Evolutionary conservation across 2,113 vertebrate species (phyloP).

Genomic region (Perca flavescens): DNA sequence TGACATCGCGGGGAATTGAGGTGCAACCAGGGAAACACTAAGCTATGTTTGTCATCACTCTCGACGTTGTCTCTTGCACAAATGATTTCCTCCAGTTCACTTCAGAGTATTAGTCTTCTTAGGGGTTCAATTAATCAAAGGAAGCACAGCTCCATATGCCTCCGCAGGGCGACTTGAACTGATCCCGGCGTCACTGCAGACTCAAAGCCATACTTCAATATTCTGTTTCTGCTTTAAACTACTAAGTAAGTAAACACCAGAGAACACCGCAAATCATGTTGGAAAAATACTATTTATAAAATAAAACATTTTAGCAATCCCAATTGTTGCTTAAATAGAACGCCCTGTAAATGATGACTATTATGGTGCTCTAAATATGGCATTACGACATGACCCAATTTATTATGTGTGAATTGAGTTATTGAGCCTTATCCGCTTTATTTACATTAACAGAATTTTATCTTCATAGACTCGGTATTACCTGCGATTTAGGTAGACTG

Average conservation of each 20-base stretch:
- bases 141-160: constrained; percentile 71
- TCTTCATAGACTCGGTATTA: constrained; percentile 65
- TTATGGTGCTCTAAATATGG: constrained; percentile 51
- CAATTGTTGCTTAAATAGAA: constrained; percentile 37
- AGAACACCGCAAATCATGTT: constrained; percentile 39
- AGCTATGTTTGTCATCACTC: constrained; percentile 83
- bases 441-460: constrained; percentile 71
- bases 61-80: constrained; percentile 76
- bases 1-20: constrained; percentile 71
- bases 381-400: constrained; percentile 62
- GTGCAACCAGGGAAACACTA: constrained; percentile 78
- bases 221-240: constrained; percentile 31
- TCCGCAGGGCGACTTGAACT: constrained; percentile 52
- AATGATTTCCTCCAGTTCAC: constrained; percentile 80
- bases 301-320: constrained; percentile 44
- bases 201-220: constrained; percentile 51
- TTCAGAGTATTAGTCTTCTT: constrained; percentile 76
- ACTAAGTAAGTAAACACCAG: constrained; percentile 21
- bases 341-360: constrained; percentile 43
- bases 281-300: constrained; percentile 55
- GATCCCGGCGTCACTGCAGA: constrained; percentile 49
- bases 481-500: constrained; percentile 62
- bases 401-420: constrained; percentile 58
- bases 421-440: constrained; percentile 61
- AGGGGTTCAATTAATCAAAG: constrained; percentile 76